Evolutionary conservation across 2,797 vertebrate species (phyloP).

Genomic region (Xyrichtys novacula): DNA sequence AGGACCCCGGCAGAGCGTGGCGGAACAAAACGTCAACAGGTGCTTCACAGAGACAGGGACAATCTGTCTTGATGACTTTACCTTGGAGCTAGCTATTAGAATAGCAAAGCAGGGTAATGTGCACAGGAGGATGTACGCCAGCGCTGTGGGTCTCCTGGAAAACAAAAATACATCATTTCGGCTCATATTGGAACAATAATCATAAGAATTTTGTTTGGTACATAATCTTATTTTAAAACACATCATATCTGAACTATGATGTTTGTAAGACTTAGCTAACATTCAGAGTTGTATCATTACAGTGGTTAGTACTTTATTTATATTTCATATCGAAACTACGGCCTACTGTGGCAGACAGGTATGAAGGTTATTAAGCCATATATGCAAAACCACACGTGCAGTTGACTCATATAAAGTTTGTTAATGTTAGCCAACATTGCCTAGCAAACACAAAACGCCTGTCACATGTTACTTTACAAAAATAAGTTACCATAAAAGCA

Average conservation of each 20-base stretch:
- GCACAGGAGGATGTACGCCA: constrained; percentile 83
- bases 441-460: too few species aligned
- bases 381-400: too few species aligned
- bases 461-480: too few species aligned
- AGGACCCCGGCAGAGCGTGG: constrained; percentile 57
- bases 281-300: neutral
- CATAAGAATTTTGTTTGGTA: neutral
- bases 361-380: too few species aligned
- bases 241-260: too few species aligned
- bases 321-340: too few species aligned
- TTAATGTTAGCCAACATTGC: too few species aligned
- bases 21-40: constrained; percentile 49
- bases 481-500: too few species aligned
- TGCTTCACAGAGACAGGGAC: constrained; percentile 36
- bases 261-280: too few species aligned
- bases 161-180: constrained; percentile 23
- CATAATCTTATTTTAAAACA: neutral
- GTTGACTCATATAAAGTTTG: too few species aligned
- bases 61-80: constrained; percentile 68
- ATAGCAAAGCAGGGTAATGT: constrained; percentile 88
- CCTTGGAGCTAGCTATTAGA: constrained; percentile 86
- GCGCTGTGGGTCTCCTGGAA: constrained; percentile 85
- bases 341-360: too few species aligned
- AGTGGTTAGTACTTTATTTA: too few species aligned
- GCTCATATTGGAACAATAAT: constrained; percentile 10